Base-by-base conservation (phyloP, 2,888 invertebrate genomes). In the Idaea biselata region DNA sequence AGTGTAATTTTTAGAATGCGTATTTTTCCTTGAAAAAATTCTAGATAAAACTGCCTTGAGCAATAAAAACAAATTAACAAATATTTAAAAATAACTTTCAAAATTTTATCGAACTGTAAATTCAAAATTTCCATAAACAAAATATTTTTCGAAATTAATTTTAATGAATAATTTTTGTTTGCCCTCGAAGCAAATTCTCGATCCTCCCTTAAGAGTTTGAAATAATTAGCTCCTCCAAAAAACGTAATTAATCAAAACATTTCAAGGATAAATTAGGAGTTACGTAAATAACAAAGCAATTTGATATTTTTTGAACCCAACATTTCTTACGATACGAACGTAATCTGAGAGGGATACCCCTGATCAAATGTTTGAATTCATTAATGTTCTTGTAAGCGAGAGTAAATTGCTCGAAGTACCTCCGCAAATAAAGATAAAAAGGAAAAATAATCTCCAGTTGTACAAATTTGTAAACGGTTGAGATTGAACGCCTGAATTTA, bases 301-400 rank as follows among this genome's bases (percentile, higher is more conserved):
- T 44, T 0, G 14, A 44, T 44, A 44, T 44, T 44, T 44, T 44
- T 44, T 44, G 44, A 44, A 14, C 6, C 44, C 11, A 14, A 14
- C 6, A 16, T 55, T 55, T 55, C 17, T 55, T 55, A 16, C 14
- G 44, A 44, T 44, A 44, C 14, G 8, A 44, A 61, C 61, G 63
- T 65, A 64, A 68, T 70, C 67, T 60, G 53, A 59, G 58, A 61
- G 60, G 67, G 67, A 65, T 67, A 67, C 64, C 65, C 58, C 60
- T 69, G 68, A 73, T 72, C 70, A 73, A 75, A 75, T 73, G 67
- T 73, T 75, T 75, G 70, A 63, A 69, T 71, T 69, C 70, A 73
- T 74, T 74, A 70, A 73, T 71, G 69, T 68, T 67, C 71, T 55
- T 65, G 63, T 71, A 69, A 72, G 70, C 65, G 68, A 63, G 72